Base-by-base conservation (phyloP, 2,888 invertebrate species). In the Hoplodrina blanda region DNA sequence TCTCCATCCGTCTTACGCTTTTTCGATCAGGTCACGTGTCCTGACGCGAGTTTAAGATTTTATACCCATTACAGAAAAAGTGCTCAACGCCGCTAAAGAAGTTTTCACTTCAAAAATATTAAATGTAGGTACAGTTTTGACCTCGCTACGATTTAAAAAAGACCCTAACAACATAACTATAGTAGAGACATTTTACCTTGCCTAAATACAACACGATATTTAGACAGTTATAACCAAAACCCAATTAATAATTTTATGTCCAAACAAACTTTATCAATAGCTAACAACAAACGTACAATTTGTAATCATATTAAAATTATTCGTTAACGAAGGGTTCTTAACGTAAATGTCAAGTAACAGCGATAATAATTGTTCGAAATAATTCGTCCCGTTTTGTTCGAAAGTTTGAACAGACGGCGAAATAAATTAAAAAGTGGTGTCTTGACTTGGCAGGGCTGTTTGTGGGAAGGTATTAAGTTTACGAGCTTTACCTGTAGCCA, bases 301-400 rank as follows among this genome's bases (percentile, higher is more conserved):
- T 73, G 78, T 82, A 78, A 84, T 84, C 69, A 76, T 69, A 79
- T 83, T 78, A 80, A 82, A 83, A 84, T 73, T 44, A 74, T 66
- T 75, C 63, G 70, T 62, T 84, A 82, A 80, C 76, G 69, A 63
- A 71, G 50, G 68, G 60, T 62, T 30, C 62, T 44, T n/a, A 68
- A 70, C 61, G 64, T 56, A 73, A 76, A 79, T 73, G 81, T 69
- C 72, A 69, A 25, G 37, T 69, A 49, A 50, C 75, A 61, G 50
- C 56, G 19, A 37, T 56, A 75, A 74, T 77, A 61, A 69, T 77
- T 69, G 69, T 64, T 61, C 37, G 53, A 54, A 56, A 79, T 74
- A 73, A 73, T 49, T 76, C 33, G 62, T 50, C 49, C 52, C 57
- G 37, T 68, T 72, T 54, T 66, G 65, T 59, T 59, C 8, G 20